Evolutionary conservation across 2,888 invertebrate species (phyloP).

Genomic region (Agrochola lychnidis): DNA sequence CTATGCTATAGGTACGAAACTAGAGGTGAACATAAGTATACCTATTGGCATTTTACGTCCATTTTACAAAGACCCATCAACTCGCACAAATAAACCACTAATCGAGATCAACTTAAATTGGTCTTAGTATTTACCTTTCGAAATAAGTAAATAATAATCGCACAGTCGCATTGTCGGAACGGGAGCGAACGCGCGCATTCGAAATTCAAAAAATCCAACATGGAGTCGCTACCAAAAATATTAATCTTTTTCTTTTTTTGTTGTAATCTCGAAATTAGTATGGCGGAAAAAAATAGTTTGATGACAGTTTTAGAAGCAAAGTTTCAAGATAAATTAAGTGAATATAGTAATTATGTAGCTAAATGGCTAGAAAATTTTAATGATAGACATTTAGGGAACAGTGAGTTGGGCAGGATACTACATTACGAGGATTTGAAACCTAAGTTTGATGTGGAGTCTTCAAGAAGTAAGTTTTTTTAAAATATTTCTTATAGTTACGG

Average conservation of each 20-base stretch:
- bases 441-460: slow-evolving; percentile 61
- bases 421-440: slow-evolving; percentile 81
- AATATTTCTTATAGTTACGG: not conserved
- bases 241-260: slow-evolving; percentile 49
- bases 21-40: not conserved
- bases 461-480: slow-evolving; percentile 64
- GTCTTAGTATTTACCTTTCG: slow-evolving; percentile 12
- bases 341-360: slow-evolving; percentile 68
- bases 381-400: slow-evolving; percentile 77
- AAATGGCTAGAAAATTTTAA: slow-evolving; percentile 79
- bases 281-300: slow-evolving; percentile 51
- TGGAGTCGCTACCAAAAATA: slow-evolving; percentile 50
- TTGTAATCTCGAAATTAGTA: slow-evolving; percentile 37
- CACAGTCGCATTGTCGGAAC: slow-evolving; percentile 71
- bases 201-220: slow-evolving; percentile 68
- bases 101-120: slow-evolving; percentile 10
- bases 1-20: not conserved
- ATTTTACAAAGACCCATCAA: slow-evolving; percentile 11
- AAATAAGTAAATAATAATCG: slow-evolving; percentile 29
- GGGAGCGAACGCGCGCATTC: slow-evolving; percentile 68
- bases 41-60: too few species aligned
- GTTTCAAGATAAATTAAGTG: slow-evolving; percentile 73
- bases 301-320: slow-evolving; percentile 70
- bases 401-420: slow-evolving; percentile 77
- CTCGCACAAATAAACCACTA: not conserved